Evolutionary conservation across 2,113 vertebrate genomes (phyloP).

Genomic region (Heptranchias perlo): DNA sequence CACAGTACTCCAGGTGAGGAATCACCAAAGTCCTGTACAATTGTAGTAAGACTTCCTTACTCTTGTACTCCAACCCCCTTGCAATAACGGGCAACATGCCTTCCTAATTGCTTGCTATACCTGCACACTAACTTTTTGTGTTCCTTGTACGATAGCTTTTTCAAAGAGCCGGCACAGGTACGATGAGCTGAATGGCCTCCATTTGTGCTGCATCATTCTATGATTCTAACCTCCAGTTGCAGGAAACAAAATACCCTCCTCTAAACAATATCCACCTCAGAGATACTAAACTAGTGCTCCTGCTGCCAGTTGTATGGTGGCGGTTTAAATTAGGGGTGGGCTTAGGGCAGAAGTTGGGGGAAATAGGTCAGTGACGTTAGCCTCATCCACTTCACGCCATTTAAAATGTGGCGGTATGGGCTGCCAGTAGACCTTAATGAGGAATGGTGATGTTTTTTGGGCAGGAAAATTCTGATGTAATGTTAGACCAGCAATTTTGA

Average conservation of each 20-base stretch:
- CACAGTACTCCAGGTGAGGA: no score
- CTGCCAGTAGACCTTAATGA: neutral
- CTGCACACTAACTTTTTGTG: no score
- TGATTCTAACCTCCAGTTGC: neutral
- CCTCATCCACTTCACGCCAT: neutral
- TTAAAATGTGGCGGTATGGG: neutral
- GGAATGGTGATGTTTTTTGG: neutral
- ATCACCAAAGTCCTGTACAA: no score
- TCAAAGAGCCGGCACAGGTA: no score
- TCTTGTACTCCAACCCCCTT: no score
- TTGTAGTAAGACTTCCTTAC: no score
- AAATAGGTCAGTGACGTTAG: neutral
- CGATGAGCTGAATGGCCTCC: no score
- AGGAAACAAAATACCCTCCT: neutral
- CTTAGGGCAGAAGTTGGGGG: neutral
- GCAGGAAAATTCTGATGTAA: neutral
- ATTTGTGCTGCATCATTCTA: no score
- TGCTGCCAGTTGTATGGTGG: neutral
- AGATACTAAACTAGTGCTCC: neutral
- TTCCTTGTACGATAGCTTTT: no score
- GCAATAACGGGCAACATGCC: no score
- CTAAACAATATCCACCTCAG: neutral
- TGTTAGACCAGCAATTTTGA: neutral
- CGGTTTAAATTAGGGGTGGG: neutral
- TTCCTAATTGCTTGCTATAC: no score